Evolutionary conservation across 2,888 invertebrate genomes (phyloP).

Genomic region (Nomada fabriciana): DNA sequence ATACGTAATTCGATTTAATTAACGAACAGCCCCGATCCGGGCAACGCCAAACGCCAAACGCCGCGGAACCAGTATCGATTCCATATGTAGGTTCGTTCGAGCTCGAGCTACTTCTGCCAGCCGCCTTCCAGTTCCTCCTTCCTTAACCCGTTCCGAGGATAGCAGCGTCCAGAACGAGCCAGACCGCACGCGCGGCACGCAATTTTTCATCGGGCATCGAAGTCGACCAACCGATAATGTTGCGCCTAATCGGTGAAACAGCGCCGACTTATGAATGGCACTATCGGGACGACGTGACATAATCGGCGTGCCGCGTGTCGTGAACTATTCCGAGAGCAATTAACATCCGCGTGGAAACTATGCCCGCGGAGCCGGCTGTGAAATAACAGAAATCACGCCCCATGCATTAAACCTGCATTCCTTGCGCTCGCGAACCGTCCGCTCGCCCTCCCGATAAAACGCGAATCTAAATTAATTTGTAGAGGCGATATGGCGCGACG

Average conservation of each 20-base stretch:
- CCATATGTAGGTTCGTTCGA: conserved; percentile 9
- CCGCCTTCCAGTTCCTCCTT: neutral
- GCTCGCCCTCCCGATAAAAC: conserved; percentile 40
- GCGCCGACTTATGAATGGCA: conserved; percentile 35
- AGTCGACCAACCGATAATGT: neutral
- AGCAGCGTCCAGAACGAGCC: neutral
- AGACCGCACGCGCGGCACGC: neutral
- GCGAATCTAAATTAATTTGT: conserved; percentile 58
- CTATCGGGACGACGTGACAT: conserved; percentile 28
- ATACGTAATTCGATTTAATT: conserved; percentile 21
- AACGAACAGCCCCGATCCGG: neutral
- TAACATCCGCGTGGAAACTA: conserved; percentile 46
- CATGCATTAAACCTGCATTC: conserved; percentile 52
- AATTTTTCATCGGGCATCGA: conserved; percentile 13
- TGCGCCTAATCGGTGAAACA: neutral
- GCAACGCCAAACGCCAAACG: conserved; percentile 23
- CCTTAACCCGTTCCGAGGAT: neutral
- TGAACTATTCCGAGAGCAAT: conserved; percentile 40
- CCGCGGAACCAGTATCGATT: conserved; percentile 26
- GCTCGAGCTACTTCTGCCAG: neutral
- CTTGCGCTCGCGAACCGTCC: conserved; percentile 12
- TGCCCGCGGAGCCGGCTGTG: conserved; percentile 43
- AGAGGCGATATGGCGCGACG: conserved; percentile 21
- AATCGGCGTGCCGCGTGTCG: conserved; percentile 35
- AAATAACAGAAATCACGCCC: conserved; percentile 53